Evolutionary conservation across 2,797 vertebrate species (phyloP), one percentile per base, ranked within the genome.

Genomic region (Chelon auratus): DNA sequence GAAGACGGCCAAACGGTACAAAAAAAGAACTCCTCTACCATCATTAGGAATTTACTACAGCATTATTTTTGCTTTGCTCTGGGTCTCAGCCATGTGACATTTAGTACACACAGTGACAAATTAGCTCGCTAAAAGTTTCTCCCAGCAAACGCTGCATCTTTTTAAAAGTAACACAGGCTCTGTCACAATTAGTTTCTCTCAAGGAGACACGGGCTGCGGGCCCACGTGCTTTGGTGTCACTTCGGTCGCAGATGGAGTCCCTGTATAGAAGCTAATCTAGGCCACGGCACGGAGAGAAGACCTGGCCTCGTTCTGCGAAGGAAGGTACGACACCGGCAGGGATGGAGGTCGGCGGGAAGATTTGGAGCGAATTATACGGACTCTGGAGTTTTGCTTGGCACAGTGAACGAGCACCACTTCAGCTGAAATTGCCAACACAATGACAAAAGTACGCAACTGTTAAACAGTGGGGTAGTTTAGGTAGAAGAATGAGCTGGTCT

Each of bases 221-320:
- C 30, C 72, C 64, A 10, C 55, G 86, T 80, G 85, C 60, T 79
- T 78, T 62, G 54, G 62, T 62, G 80, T 72, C 82, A 78, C 78
- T 60, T 64, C 10, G 57, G 52, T 75, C 30, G 67, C 75, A 86
- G 77, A 85, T 72, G 69, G 62, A 76, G 80, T 85, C 85, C 62
- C 61, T 75, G 85, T 85, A 77, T 66, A 84, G 83, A 77, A 78
- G 77, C 65, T 74, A 73, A 89, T 88, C 72, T 90, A 76, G 88
- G 89, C 63, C 90, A 80, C 63, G 37, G 82, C 85, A 72, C 84
- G 83, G 81, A 76, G 75, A 85, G 73, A 62, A 80, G 77, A 72
- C 80, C 84, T 86, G 84, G 68, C 87, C 89, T 55, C 36, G 12
- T 84, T 88, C 81, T 80, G 62, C 17, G 66, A 78, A 54, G 58